phyloP scores from a whole-genome alignment of 1,140 invertebrate genomes.

The Zaprionus gabonicus region DNA sequence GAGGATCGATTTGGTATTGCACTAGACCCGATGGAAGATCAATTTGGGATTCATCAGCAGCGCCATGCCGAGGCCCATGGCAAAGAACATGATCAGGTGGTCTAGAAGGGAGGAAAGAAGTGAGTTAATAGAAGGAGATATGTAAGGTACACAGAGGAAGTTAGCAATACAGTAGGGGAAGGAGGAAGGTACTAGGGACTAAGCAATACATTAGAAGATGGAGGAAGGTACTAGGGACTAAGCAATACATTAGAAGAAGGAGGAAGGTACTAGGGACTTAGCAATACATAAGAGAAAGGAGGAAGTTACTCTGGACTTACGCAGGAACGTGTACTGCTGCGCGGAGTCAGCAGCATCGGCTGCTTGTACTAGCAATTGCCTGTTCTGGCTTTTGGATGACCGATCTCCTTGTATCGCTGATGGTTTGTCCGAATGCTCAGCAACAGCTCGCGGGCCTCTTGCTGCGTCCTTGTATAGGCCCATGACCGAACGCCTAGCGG shows the following conservation, averaged over 20 bases:
- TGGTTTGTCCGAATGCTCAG: background rate
- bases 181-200: no score
- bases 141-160: no score
- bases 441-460: constrained; percentile 17
- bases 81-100: background rate
- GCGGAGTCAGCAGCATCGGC: no score
- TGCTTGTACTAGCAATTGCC: no score
- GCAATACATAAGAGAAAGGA: no score
- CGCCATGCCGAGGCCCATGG: background rate
- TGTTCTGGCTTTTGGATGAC: no score
- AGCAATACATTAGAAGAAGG: no score
- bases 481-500: background rate
- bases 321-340: background rate
- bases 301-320: background rate
- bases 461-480: constrained; percentile 11
- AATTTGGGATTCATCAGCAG: background rate
- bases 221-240: no score
- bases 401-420: background rate
- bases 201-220: no score
- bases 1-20: constrained; percentile 17
- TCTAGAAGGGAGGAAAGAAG: background rate
- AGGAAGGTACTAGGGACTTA: background rate
- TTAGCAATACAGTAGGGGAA: background rate
- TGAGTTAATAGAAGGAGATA: no score
- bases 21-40: background rate